Evolutionary conservation across 1,140 invertebrate genomes (phyloP).

Genomic region (Drosophila pseudoobscura): DNA sequence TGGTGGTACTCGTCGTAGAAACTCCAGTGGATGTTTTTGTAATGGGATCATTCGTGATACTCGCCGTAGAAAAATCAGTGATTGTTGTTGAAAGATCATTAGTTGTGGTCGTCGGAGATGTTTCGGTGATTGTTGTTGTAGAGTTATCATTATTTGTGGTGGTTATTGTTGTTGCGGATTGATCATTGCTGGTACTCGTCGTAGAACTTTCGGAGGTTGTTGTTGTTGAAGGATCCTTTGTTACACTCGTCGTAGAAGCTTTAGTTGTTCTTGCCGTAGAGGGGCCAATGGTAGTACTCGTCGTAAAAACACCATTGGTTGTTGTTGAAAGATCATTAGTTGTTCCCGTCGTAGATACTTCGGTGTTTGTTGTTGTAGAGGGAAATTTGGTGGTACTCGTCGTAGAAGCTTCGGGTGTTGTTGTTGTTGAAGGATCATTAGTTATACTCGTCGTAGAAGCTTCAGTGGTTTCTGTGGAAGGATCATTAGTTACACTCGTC

Average conservation of each 20-base stretch:
- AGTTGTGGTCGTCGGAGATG: background rate
- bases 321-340: background rate
- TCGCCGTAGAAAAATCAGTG: background rate
- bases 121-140: background rate
- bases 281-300: background rate
- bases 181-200: background rate
- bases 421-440: background rate
- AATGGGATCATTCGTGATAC: background rate
- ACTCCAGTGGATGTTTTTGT: background rate
- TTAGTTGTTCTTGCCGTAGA: background rate
- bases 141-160: background rate
- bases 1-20: background rate
- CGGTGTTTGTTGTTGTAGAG: background rate
- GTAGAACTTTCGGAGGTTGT: background rate
- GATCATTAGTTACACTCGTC: background rate
- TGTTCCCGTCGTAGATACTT: background rate
- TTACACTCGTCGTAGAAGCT: background rate
- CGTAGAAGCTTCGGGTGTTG: background rate
- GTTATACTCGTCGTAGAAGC: background rate
- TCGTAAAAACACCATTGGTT: background rate
- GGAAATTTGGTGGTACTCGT: background rate
- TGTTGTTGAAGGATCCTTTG: slow-evolving; percentile 4
- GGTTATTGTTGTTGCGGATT: background rate
- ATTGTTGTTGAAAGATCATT: background rate
- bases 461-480: background rate